phyloP scores from a whole-genome alignment of 1,140 invertebrate genomes.

The Oedothorax gibbosus region DNA sequence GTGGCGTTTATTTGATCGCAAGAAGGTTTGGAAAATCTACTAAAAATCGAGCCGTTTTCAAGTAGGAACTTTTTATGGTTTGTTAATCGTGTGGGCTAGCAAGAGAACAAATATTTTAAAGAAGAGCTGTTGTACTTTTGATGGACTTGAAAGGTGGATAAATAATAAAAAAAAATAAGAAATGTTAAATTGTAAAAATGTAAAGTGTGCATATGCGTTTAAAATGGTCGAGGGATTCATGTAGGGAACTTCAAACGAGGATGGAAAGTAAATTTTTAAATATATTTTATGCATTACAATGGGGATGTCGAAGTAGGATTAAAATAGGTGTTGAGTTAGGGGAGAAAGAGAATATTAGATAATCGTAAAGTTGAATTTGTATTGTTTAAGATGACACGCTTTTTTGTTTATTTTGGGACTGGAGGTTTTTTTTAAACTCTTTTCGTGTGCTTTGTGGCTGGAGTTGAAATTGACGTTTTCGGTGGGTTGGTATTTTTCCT shows the following conservation, averaged over 20 bases:
- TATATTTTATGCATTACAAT: conserved; percentile 40
- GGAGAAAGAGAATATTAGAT: neutral
- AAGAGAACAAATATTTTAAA: conserved; percentile 47
- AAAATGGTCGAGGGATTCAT: conserved; percentile 23
- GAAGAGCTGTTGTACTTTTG: neutral
- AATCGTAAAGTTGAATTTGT: conserved; percentile 26
- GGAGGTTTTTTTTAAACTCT: too few relatives aligned
- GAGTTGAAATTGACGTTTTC: too few relatives aligned
- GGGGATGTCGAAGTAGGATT: neutral
- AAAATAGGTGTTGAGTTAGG: neutral
- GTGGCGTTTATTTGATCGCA: conserved; percentile 57
- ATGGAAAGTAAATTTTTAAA: conserved; percentile 41
- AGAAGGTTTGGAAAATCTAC: conserved; percentile 52
- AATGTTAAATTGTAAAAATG: conserved; percentile 22
- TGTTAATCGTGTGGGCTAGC: conserved; percentile 32
- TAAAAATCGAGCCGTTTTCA: conserved; percentile 56
- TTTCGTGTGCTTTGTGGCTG: too few relatives aligned
- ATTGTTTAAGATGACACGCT: conserved; percentile 13
- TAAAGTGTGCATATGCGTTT: conserved; percentile 15
- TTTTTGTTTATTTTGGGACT: too few relatives aligned
- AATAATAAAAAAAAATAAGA: conserved; percentile 11
- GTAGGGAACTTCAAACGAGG: conserved; percentile 12
- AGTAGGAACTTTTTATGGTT: conserved; percentile 51
- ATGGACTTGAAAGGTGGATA: neutral
- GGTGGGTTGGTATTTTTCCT: too few relatives aligned